A percentile compares a stretch with the other conserved stretches of the same genome.
Conservation (phyloP, 2,888 invertebrate genomes). For the Tipula helvola region DNA sequence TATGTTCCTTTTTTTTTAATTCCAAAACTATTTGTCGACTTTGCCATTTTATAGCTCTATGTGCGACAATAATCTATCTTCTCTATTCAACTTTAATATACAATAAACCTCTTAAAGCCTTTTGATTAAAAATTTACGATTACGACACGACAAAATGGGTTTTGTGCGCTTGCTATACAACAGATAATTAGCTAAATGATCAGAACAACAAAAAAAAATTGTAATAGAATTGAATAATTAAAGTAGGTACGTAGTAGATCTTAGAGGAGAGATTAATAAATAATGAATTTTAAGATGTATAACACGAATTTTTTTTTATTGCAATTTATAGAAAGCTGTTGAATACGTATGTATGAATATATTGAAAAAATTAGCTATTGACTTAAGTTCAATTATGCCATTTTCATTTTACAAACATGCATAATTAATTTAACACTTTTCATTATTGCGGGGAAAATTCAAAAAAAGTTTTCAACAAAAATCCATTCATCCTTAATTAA, state of each 20-base stretch:
- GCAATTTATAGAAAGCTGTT: neutral
- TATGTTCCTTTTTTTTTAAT: neutral
- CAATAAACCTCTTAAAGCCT: neutral
- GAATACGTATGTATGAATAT: neutral
- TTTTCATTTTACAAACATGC: neutral
- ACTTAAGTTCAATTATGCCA: neutral
- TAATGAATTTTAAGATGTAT: neutral
- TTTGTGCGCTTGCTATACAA: neutral
- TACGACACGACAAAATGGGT: neutral
- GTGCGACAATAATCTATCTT: neutral
- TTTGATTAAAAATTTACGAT: neutral
- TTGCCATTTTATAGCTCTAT: neutral
- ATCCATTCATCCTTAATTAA: neutral
- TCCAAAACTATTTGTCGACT: neutral
- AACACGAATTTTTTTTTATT: neutral
- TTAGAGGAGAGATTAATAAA: neutral
- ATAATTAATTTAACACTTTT: too few relatives aligned
- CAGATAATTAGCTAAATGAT: neutral
- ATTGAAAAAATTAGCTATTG: neutral
- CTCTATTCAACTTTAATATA: neutral
- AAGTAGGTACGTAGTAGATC: neutral
- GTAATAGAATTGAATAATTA: neutral
- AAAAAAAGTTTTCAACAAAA: neutral
- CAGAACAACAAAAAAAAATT: neutral
- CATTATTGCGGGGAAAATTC: neutral